These are phyloP conservation scores for Ptiloglossa arizonensis DNA, from an alignment of 1,140 invertebrate genomes.

Conservation along the genomic window DNA sequence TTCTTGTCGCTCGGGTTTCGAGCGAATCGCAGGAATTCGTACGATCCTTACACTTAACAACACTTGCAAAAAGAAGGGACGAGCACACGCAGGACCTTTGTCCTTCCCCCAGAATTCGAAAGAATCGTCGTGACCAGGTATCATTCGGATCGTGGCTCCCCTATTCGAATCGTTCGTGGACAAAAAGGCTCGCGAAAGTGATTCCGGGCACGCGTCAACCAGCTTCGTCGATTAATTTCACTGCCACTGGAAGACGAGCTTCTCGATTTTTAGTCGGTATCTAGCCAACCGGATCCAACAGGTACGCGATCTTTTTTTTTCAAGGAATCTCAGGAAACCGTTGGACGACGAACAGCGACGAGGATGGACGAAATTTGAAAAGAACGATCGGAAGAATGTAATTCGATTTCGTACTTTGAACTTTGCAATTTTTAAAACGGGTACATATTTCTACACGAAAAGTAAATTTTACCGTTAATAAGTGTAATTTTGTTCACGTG, in stretches of 20 bases:
- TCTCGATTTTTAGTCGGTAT: slow-evolving; percentile 47
- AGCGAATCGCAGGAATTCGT: neutral
- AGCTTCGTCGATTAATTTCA: slow-evolving; percentile 60
- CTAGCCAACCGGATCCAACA: slow-evolving; percentile 22
- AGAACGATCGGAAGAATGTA: no score
- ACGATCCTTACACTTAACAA: neutral
- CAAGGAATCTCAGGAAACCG: slow-evolving; percentile 21
- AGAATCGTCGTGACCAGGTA: neutral
- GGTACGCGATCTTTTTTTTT: slow-evolving; percentile 40
- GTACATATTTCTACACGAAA: no score
- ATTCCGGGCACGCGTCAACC: slow-evolving; percentile 62
- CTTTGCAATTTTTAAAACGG: no score
- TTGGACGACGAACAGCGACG: no score
- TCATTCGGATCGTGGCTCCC: slow-evolving; percentile 1
- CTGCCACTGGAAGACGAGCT: slow-evolving; percentile 37
- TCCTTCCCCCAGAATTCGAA: neutral
- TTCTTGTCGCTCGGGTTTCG: neutral
- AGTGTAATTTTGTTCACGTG: no score
- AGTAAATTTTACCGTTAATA: no score
- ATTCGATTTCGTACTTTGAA: no score
- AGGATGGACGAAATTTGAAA: no score
- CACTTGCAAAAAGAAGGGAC: neutral
- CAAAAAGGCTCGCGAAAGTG: slow-evolving; percentile 59
- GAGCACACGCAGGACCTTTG: slow-evolving; percentile 16
- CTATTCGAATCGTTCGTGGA: neutral